Conservation (phyloP, 2,797 vertebrate species). For the Euphonia xanthogaster region DNA sequence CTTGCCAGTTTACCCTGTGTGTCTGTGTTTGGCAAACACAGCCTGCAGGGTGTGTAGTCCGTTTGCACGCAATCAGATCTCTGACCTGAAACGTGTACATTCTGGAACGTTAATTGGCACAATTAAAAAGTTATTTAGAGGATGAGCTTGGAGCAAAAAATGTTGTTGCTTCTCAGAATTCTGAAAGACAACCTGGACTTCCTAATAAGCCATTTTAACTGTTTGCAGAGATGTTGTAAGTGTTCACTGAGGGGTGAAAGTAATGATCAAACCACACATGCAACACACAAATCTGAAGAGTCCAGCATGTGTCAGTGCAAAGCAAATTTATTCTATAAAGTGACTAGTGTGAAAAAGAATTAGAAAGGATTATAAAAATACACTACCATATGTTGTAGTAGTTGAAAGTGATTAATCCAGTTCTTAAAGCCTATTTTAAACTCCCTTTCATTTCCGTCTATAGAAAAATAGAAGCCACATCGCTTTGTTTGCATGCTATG, state of each 20-base stretch:
- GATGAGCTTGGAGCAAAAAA: background rate
- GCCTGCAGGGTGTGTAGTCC: background rate
- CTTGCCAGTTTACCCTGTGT: background rate
- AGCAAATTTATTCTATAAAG: conserved; percentile 38
- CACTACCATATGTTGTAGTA: conserved; percentile 60
- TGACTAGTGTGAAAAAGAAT: conserved; percentile 59
- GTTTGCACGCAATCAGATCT: conserved; percentile 20
- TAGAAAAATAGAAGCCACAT: conserved; percentile 61
- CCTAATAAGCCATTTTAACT: conserved; percentile 2
- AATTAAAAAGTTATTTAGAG: conserved; percentile 45
- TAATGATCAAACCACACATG: background rate
- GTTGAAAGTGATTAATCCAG: conserved; percentile 51
- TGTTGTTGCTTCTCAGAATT: background rate
- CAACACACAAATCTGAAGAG: background rate
- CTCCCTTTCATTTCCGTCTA: conserved; percentile 58
- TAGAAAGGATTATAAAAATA: conserved; percentile 71
- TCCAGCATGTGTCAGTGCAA: conserved; percentile 19
- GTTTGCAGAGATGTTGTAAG: background rate
- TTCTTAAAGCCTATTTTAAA: conserved; percentile 65
- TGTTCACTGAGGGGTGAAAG: background rate
- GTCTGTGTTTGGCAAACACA: background rate
- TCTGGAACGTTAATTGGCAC: conserved; percentile 36
- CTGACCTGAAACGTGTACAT: conserved; percentile 52
- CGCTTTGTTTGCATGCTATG: conserved; percentile 62
- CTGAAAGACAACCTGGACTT: background rate